Evolutionary conservation across 1,140 invertebrate genomes (phyloP).

Genomic region (Thaumetopoea pityocampa): DNA sequence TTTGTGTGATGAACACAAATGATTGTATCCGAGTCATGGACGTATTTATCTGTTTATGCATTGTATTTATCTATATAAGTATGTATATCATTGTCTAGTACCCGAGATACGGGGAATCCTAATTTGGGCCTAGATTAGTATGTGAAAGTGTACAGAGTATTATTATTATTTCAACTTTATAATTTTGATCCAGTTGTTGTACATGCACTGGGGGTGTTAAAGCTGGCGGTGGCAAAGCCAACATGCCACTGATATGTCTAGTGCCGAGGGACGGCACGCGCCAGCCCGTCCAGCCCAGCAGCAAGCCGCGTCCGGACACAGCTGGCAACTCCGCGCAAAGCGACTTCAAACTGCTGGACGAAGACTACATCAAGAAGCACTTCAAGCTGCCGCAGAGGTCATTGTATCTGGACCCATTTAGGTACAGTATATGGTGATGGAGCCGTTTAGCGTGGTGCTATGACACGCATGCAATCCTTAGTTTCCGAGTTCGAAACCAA

Average conservation of each 20-base stretch:
- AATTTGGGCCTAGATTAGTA: too few species aligned
- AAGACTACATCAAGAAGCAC: conserved; percentile 53
- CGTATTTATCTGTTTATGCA: too few species aligned
- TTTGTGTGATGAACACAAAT: too few species aligned
- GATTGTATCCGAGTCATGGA: too few species aligned
- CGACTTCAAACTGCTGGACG: conserved; percentile 43
- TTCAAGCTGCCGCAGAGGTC: conserved; percentile 51
- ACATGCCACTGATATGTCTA: conserved; percentile 46
- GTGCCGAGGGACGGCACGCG: conserved; percentile 41
- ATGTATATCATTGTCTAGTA: too few species aligned
- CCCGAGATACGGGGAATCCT: too few species aligned
- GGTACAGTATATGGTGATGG: conserved; percentile 20
- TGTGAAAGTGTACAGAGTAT: too few species aligned
- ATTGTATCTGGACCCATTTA: conserved; percentile 53
- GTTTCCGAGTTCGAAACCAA: too few species aligned
- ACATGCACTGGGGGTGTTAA: conserved; percentile 19
- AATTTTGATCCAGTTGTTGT: conserved; percentile 33
- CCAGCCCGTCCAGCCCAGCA: neutral
- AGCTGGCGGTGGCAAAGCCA: conserved; percentile 10
- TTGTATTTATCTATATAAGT: too few species aligned
- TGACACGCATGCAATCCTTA: too few species aligned
- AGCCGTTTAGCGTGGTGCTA: too few species aligned
- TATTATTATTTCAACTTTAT: too few species aligned
- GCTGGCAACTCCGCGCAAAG: conserved; percentile 3
- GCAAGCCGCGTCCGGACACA: neutral